Percentiles rank a stretch among this genome's conserved stretches.
These are phyloP conservation scores for Nebria ingens DNA, from an alignment of 1,140 invertebrate genomes.

Conservation along the genomic window DNA sequence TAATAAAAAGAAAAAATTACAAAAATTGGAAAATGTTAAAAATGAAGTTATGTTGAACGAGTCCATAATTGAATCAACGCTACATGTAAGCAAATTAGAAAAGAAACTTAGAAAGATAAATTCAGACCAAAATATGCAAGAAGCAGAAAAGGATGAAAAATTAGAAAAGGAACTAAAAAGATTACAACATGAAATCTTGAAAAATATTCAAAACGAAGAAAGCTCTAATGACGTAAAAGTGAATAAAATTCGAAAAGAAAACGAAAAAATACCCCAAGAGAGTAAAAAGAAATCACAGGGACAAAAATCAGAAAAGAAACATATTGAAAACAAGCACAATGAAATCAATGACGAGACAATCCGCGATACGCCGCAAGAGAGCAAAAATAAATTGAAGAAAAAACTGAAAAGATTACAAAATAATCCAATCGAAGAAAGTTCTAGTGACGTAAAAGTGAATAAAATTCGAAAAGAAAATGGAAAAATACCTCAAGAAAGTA, in stretches of 20 bases:
- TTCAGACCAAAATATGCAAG: too few relatives aligned
- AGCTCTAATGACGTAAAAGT: background rate
- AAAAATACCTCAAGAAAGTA: conserved; percentile 13
- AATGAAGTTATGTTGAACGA: too few relatives aligned
- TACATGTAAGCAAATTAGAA: too few relatives aligned
- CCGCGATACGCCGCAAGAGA: background rate
- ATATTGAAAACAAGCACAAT: conserved; percentile 15
- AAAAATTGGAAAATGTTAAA: too few relatives aligned
- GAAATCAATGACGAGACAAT: conserved; percentile 14
- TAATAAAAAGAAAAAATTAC: too few relatives aligned
- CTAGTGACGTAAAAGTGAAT: background rate
- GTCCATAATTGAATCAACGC: too few relatives aligned
- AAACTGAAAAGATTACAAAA: background rate
- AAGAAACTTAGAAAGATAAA: too few relatives aligned
- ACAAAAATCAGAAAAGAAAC: conserved; percentile 14
- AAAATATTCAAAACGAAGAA: conserved; percentile 5
- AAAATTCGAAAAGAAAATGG: conserved; percentile 20
- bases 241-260: conserved; percentile 7
- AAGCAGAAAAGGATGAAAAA: too few relatives aligned
- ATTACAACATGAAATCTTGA: conserved; percentile 3
- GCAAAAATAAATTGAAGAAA: conserved; percentile 5
- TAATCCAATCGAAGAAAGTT: conserved; percentile 7
- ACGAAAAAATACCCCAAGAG: conserved; percentile 15
- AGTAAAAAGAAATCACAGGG: conserved; percentile 1
- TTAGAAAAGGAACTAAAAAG: background rate